These are phyloP conservation scores for Thelaira solivaga DNA, from an alignment of 2,888 invertebrate species.

Conservation along the genomic window DNA sequence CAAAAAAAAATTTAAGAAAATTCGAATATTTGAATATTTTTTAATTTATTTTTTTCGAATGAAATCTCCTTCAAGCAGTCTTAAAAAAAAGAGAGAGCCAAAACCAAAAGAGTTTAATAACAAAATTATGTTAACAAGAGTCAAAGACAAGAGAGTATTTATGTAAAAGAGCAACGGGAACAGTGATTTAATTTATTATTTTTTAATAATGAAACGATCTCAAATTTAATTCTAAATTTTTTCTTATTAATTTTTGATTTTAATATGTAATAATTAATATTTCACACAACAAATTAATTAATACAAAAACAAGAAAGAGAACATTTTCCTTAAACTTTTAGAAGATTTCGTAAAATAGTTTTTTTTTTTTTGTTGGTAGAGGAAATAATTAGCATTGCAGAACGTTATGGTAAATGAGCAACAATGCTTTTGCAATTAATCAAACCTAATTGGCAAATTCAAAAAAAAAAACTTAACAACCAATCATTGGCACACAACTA, in stretches of 20 bases:
- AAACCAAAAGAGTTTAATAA: too few species aligned
- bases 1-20: conserved; percentile 3
- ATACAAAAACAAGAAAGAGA: too few species aligned
- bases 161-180: neutral
- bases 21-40: conserved; percentile 26
- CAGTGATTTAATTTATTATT: neutral
- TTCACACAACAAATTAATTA: too few species aligned
- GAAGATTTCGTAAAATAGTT: too few species aligned
- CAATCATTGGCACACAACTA: neutral
- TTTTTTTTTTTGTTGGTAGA: neutral
- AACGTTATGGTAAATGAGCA: conserved; percentile 41
- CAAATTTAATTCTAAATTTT: conserved; percentile 3
- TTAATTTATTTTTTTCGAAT: neutral
- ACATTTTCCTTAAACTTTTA: too few species aligned
- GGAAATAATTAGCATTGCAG: conserved; percentile 41
- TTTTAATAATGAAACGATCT: conserved; percentile 6
- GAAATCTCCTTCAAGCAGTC: too few species aligned
- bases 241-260: conserved; percentile 5
- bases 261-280: conserved; percentile 23
- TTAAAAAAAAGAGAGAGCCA: neutral
- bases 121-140: too few species aligned
- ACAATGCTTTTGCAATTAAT: conserved; percentile 65
- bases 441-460: conserved; percentile 36
- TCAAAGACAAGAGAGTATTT: neutral
- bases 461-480: conserved; percentile 17